Evolutionary conservation across 2,888 invertebrate genomes (phyloP).

Genomic region (Erannis defoliaria): DNA sequence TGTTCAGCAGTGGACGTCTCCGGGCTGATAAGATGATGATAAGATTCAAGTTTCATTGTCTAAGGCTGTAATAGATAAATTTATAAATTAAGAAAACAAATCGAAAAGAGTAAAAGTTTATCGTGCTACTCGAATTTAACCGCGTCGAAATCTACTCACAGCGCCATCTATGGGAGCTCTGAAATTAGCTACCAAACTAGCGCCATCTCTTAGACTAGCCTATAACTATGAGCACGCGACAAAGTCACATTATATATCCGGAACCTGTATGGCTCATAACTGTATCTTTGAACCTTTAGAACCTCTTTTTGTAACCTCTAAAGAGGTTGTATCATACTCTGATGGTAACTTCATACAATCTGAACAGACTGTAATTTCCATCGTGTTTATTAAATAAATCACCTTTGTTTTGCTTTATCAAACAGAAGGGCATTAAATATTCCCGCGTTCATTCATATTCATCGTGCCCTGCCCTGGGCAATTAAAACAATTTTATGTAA

Average conservation of each 20-base stretch:
- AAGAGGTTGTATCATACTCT: not conserved
- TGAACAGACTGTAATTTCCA: constrained; percentile 8
- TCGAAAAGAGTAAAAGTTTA: not conserved
- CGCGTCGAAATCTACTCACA: not conserved
- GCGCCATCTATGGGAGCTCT: constrained; percentile 37
- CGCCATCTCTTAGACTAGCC: constrained; percentile 30
- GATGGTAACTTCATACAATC: not conserved
- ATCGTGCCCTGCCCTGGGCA: constrained; percentile 35
- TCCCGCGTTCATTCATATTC: constrained; percentile 34
- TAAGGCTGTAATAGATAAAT: too few species aligned
- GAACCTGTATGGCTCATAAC: not conserved
- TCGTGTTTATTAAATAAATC: constrained; percentile 27
- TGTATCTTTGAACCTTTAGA: too few species aligned
- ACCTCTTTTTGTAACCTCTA: too few species aligned
- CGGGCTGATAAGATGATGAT: too few species aligned
- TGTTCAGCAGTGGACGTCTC: too few species aligned
- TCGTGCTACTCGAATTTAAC: not conserved
- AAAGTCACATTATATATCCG: not conserved
- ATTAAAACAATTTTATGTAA: constrained; percentile 47
- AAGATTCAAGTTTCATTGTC: not conserved
- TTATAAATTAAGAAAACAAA: too few species aligned
- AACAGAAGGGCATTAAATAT: constrained; percentile 34
- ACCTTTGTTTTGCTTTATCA: constrained; percentile 26
- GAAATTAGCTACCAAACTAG: constrained; percentile 6
- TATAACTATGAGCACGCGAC: constrained; percentile 7